Conservation (phyloP, 2,113 vertebrate genomes). For the Halcyon malimbica region DNA sequence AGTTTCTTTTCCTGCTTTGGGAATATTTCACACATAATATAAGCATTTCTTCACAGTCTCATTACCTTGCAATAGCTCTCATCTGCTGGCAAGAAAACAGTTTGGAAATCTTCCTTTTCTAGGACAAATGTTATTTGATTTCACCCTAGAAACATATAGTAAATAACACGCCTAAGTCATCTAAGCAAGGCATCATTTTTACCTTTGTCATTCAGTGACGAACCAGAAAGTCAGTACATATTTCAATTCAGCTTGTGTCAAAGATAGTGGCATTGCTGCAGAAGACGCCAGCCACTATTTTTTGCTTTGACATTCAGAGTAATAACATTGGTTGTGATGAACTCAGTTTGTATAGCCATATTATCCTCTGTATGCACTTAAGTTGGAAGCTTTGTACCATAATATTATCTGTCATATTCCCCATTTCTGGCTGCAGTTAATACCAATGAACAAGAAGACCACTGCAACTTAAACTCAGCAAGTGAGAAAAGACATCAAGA, state of each 20-base stretch:
- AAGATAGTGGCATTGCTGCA: slow-evolving; percentile 31
- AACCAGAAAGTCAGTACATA: background rate
- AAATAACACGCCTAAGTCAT: background rate
- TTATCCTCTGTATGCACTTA: slow-evolving; percentile 32
- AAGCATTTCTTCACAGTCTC: background rate
- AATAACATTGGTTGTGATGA: slow-evolving; percentile 20
- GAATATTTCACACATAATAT: background rate
- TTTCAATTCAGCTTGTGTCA: slow-evolving; percentile 9
- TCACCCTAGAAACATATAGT: background rate
- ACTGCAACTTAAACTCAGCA: slow-evolving; percentile 2
- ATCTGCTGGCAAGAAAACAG: background rate
- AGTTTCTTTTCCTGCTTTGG: background rate
- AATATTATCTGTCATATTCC: slow-evolving; percentile 26
- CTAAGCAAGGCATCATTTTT: background rate
- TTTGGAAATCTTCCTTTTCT: background rate
- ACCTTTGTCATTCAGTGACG: background rate
- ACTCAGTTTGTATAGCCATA: slow-evolving; percentile 25
- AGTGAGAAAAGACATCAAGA: slow-evolving; percentile 17
- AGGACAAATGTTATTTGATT: background rate
- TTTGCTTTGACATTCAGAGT: slow-evolving; percentile 56
- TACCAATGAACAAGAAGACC: slow-evolving; percentile 11
- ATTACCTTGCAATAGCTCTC: background rate
- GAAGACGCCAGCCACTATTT: slow-evolving; percentile 56
- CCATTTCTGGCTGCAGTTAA: slow-evolving; percentile 42
- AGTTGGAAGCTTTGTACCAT: background rate